phyloP scores from a whole-genome alignment of 2,797 vertebrate genomes.

The Naso thynnoides region DNA sequence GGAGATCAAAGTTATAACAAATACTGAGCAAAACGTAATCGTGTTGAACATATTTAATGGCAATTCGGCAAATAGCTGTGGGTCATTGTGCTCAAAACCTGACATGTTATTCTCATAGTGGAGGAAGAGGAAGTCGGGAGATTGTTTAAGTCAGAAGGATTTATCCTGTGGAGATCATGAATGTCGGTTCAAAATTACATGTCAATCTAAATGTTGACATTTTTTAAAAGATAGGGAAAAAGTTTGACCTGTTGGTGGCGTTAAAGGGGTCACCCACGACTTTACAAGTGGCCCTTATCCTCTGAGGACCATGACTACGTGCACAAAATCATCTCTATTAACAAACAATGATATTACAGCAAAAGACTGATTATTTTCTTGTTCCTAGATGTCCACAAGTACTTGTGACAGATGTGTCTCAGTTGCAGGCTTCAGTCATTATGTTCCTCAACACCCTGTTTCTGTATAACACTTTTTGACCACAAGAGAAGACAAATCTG shows the following conservation, averaged over 20 bases:
- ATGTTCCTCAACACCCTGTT: background rate
- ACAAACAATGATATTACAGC: background rate
- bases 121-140: no score
- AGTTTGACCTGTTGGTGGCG: background rate
- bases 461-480: constrained; percentile 18
- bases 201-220: background rate
- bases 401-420: background rate
- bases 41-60: background rate
- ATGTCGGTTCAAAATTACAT: background rate
- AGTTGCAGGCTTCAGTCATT: background rate
- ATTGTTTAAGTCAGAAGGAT: background rate
- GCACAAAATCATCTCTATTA: background rate
- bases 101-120: no score
- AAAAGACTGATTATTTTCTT: background rate
- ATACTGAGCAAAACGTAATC: background rate
- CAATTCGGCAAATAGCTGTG: background rate
- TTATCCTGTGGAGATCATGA: background rate
- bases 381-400: background rate
- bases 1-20: background rate
- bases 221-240: background rate
- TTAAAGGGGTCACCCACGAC: no score
- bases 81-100: background rate
- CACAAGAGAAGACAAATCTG: background rate
- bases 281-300: no score
- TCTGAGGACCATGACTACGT: background rate